Conservation (phyloP, 2,113 vertebrate species). For the Eidolon helvum region DNA sequence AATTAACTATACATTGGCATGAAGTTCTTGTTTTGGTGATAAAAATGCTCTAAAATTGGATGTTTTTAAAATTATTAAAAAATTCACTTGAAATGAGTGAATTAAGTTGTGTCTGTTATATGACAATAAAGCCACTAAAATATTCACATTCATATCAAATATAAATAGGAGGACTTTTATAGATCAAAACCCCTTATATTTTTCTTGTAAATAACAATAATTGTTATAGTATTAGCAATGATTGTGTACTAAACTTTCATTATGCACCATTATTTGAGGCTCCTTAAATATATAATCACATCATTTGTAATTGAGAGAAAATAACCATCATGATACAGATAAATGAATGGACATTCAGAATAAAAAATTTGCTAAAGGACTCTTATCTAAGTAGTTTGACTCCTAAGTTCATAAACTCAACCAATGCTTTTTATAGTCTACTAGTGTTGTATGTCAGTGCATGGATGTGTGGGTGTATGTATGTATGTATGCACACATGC, state of each 20-base stretch:
- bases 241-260: neutral
- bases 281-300: neutral
- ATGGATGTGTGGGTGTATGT: neutral
- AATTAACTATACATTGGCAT: neutral
- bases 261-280: neutral
- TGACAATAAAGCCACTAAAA: neutral
- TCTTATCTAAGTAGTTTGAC: neutral
- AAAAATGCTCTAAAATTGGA: neutral
- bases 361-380: neutral
- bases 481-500: too few relatives aligned
- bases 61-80: neutral
- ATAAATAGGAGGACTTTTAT: neutral
- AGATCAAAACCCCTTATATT: neutral
- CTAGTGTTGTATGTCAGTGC: neutral
- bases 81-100: neutral
- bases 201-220: neutral
- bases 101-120: neutral
- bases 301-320: neutral
- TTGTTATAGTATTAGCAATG: neutral
- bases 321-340: neutral
- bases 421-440: neutral
- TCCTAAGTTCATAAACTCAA: neutral
- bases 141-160: neutral
- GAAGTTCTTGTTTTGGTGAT: neutral
- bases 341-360: neutral